Evolutionary conservation across 30 jellyfish, hydroid and myxozoan species (phyloP).

Genomic region (Hydractinia echinata): DNA sequence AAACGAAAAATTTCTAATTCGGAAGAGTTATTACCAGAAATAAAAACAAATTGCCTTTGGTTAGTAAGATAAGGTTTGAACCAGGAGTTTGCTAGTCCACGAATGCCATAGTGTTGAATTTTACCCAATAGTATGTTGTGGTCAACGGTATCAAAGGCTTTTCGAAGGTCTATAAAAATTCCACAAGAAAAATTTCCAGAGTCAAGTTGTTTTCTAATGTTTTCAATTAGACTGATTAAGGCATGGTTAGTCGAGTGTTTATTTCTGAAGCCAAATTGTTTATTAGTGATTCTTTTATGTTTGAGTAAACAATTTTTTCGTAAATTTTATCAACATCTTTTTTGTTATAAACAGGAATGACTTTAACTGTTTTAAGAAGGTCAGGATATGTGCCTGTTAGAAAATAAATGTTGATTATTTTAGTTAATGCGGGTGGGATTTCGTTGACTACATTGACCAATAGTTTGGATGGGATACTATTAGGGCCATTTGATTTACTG

Average conservation of each 20-base stretch:
- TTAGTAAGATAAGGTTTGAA: not conserved
- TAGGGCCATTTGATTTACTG: no score
- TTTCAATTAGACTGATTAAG: conserved; percentile 4
- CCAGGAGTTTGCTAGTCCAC: conserved; percentile 5
- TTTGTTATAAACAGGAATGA: not conserved
- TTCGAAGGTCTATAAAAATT: not conserved
- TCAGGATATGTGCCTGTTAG: not conserved
- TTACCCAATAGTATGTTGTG: not conserved
- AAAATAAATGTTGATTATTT: no score
- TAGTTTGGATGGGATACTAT: no score
- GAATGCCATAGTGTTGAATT: conserved; percentile 5
- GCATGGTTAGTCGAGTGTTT: conserved; percentile 7
- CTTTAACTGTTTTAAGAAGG: conserved; percentile 5
- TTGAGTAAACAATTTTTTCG: conserved; percentile 4
- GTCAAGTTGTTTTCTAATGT: conserved; percentile 6
- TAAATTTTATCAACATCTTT: not conserved
- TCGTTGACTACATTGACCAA: no score
- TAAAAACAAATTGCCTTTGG: not conserved
- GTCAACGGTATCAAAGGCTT: conserved; percentile 5
- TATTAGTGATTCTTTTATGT: no score
- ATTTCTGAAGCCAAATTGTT: no score
- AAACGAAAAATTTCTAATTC: no score
- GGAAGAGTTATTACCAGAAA: not conserved
- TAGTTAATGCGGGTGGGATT: no score
- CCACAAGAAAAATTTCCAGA: conserved; percentile 5